These are phyloP conservation scores for Pediacus dermestoides DNA, from an alignment of 2,888 invertebrate species.

Conservation along the genomic window DNA sequence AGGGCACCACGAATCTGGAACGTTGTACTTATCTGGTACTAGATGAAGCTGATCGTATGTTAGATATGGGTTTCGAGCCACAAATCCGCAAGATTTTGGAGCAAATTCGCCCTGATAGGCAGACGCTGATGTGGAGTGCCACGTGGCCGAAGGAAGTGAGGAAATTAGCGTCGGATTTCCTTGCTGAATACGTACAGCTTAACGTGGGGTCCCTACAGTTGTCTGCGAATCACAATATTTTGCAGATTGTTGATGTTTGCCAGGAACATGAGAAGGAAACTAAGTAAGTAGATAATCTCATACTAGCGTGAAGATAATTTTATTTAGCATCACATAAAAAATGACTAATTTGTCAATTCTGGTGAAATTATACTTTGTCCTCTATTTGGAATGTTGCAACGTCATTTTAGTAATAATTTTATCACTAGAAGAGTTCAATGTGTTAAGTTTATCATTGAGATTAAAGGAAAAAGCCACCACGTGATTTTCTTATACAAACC, in stretches of 20 bases:
- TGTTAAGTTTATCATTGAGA: too few species aligned
- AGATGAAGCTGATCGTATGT: constrained; percentile 95
- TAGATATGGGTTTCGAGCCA: constrained; percentile 98
- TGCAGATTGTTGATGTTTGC: constrained; percentile 83
- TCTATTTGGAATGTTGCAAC: too few species aligned
- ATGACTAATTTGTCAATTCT: too few species aligned
- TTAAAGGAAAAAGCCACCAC: too few species aligned
- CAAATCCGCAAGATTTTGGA: constrained; percentile 92
- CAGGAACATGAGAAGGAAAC: constrained; percentile 80
- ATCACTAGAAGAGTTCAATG: too few species aligned
- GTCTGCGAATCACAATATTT: constrained; percentile 87
- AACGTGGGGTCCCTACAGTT: constrained; percentile 87
- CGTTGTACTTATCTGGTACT: constrained; percentile 82
- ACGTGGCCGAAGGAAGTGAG: constrained; percentile 99
- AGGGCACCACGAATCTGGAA: constrained; percentile 66
- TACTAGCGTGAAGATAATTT: too few species aligned
- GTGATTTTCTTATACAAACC: too few species aligned
- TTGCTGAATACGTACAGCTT: constrained; percentile 84
- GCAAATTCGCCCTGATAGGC: constrained; percentile 90
- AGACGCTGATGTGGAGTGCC: constrained; percentile 98
- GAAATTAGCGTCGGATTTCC: constrained; percentile 87
- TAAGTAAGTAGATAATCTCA: too few species aligned
- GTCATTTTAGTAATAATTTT: too few species aligned
- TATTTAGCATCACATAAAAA: background rate
- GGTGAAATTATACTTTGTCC: too few species aligned